phyloP scores from a whole-genome alignment of 2,888 invertebrate genomes.

The Drosophila neoperkinsi region DNA sequence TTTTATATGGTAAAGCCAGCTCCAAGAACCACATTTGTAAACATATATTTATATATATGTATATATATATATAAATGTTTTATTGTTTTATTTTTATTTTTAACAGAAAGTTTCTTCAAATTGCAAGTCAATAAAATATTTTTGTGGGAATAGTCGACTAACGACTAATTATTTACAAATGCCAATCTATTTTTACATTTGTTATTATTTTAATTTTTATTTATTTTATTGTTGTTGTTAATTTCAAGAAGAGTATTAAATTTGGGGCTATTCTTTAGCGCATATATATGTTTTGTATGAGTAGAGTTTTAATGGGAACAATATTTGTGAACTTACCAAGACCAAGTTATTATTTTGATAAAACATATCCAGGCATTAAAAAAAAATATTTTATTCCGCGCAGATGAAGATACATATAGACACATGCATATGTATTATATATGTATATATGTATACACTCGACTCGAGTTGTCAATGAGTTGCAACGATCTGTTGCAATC shows the following conservation, averaged over 20 bases:
- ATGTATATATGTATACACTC: not conserved
- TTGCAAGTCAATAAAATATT: not conserved
- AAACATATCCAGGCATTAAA: too few species aligned
- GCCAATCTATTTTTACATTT: not conserved
- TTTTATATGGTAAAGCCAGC: not conserved
- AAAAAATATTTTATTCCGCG: not conserved
- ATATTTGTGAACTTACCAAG: not conserved
- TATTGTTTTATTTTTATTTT: too few species aligned
- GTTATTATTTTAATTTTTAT: not conserved
- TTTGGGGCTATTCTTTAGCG: not conserved
- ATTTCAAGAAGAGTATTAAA: not conserved
- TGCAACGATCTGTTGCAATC: constrained; percentile 10
- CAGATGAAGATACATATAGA: not conserved
- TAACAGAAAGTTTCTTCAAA: not conserved
- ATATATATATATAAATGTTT: not conserved
- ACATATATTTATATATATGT: not conserved
- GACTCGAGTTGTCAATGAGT: not conserved
- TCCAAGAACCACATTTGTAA: not conserved
- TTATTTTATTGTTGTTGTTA: not conserved
- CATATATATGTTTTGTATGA: too few species aligned
- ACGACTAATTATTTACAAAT: not conserved
- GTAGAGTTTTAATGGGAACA: too few species aligned
- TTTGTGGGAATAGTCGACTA: not conserved
- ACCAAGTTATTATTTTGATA: not conserved
- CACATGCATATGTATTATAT: not conserved